phyloP scores from a whole-genome alignment of 30 jellyfish, hydroid and myxozoan species.

The Clytia hemisphaerica region DNA sequence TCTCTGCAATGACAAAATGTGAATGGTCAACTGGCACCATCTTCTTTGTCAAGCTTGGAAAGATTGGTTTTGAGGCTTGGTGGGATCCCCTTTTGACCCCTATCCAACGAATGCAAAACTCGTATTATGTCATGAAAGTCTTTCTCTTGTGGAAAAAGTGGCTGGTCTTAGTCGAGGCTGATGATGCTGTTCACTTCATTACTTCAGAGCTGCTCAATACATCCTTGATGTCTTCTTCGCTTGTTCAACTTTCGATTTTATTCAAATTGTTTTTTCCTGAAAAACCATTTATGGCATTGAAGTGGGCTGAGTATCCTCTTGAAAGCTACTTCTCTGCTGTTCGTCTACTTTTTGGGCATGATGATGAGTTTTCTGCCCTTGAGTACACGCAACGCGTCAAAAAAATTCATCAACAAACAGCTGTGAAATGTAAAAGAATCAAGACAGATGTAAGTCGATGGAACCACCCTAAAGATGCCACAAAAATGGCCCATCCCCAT shows the following conservation, averaged over 20 bases:
- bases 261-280: slow-evolving; percentile 6
- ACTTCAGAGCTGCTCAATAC: no score
- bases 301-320: slow-evolving; percentile 20
- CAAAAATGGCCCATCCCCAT: no score
- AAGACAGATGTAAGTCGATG: neutral
- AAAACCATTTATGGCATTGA: slow-evolving; percentile 8
- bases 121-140: neutral
- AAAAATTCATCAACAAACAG: neutral
- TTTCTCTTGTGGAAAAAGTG: neutral
- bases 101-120: neutral
- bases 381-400: slow-evolving; percentile 10
- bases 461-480: slow-evolving; percentile 16
- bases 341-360: slow-evolving; percentile 9
- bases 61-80: neutral
- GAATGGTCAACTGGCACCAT: neutral
- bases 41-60: neutral
- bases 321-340: slow-evolving; percentile 8
- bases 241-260: no score
- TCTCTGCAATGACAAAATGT: neutral
- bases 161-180: no score
- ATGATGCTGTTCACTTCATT: no score
- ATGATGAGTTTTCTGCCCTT: slow-evolving; percentile 10
- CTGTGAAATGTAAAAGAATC: neutral
- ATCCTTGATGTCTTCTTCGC: no score
- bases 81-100: neutral